Base-by-base conservation (phyloP, 1,140 invertebrate genomes). In the Drosophila athabasca region DNA sequence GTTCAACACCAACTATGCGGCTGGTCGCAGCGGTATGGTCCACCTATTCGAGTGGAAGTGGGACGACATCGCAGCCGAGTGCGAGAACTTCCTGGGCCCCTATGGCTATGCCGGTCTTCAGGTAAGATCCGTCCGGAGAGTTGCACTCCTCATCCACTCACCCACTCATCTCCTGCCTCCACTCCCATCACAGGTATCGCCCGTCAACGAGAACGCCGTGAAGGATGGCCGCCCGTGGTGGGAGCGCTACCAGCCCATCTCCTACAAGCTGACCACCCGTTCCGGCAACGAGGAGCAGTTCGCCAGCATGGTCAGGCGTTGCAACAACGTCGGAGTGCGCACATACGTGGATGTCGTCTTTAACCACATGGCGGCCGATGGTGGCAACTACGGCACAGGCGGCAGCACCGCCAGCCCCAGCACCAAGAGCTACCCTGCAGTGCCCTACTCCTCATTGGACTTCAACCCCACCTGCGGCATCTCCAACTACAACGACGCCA, bases 211-310 rank as follows among this genome's bases (percentile, higher is more conserved):
- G 61, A 91, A 91, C 45, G 73, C 76, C 8, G 79, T 91, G 15
- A 62, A 73, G 22, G 49, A 48, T 15, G 59, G 87, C 11, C 94
- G 95, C 59, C 95, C 94, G 66, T 97, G 94, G 97, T 97, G 94
- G 93, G 96, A 98, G 91, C 93, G 97, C 9, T 98, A 98, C 77
- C 97, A 98, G 91, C 96, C 96, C 0, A 94, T 98, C 60, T 97
- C 97, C 6, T 98, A 98, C 91, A 94, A 94, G 26, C 91, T 97
- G 24, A 81, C 76, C 0, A 97, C 96, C 0, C 93, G 97, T 50
- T 97, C 96, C 51, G 97, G 97, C 24, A 94, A 94, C 66, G 94
- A 95, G 87, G 66, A 89, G 1, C 92, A 95, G 66, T 96, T 98
- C 72, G 91, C 89, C 24, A 93, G 94, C 44, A 98, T 98, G 97